A percentile compares a stretch with the other conserved stretches of the same genome.
Conservation (phyloP, 2,797 vertebrate species). For the Microhierax caerulescens region DNA sequence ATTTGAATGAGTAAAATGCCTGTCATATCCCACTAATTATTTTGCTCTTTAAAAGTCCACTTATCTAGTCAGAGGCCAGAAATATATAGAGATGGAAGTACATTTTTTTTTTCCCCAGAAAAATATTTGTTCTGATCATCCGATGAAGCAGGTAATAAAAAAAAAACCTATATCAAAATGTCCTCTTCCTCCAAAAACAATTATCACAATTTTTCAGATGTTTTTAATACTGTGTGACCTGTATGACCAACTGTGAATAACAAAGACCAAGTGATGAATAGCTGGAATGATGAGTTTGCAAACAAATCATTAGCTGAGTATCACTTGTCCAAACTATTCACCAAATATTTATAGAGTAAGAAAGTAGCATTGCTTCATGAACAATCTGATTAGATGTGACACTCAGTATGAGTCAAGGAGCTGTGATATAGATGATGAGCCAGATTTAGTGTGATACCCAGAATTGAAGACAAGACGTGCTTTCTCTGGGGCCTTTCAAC, state of each 20-base stretch:
- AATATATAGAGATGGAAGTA: background rate
- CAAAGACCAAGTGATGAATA: constrained; percentile 14
- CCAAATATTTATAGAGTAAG: constrained; percentile 49
- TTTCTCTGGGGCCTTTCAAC: background rate
- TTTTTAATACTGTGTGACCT: background rate
- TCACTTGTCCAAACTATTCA: constrained; percentile 44
- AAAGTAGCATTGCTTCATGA: constrained; percentile 7
- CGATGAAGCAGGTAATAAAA: background rate
- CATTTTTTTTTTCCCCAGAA: background rate
- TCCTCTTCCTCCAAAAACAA: background rate
- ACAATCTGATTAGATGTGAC: background rate
- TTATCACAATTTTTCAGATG: background rate
- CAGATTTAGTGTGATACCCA: background rate
- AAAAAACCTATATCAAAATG: background rate
- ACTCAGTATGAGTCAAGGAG: background rate
- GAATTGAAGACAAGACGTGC: background rate
- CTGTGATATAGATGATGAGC: background rate
- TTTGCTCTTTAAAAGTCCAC: background rate
- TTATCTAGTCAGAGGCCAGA: background rate
- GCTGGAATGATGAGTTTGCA: constrained; percentile 45
- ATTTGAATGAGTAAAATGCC: background rate
- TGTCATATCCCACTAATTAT: background rate
- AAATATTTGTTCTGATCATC: background rate
- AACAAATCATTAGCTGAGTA: constrained; percentile 46
- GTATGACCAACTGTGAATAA: constrained; percentile 9